These are phyloP conservation scores for Microtus richardsoni DNA, from an alignment of 2,113 vertebrate genomes.

Conservation along the genomic window DNA sequence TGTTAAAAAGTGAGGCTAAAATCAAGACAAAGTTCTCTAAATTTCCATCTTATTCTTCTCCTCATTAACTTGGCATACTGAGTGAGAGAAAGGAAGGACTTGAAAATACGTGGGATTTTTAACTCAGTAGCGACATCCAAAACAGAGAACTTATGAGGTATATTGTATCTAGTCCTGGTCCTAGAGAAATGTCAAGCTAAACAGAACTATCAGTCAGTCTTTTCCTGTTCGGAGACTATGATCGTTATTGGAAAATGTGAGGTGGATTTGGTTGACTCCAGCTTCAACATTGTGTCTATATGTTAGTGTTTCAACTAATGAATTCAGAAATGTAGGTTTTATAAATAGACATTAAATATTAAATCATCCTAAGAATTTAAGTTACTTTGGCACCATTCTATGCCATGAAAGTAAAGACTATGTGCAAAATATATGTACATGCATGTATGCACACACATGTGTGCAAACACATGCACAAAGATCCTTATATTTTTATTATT, in stretches of 20 bases:
- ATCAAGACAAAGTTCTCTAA: neutral
- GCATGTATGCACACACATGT: neutral
- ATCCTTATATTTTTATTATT: neutral
- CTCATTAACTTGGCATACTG: neutral
- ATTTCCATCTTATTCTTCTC: neutral
- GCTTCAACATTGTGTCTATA: neutral
- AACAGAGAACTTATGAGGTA: neutral
- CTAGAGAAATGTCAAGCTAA: neutral
- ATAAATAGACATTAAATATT: neutral
- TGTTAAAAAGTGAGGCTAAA: neutral
- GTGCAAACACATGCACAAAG: neutral
- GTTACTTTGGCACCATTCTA: neutral
- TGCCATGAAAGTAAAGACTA: neutral
- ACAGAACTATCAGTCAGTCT: neutral
- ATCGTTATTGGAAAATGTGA: neutral
- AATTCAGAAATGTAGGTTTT: slow-evolving; percentile 27
- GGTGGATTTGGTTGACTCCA: neutral
- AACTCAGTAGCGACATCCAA: neutral
- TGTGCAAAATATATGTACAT: neutral
- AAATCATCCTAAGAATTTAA: neutral
- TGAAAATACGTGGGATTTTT: neutral
- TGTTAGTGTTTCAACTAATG: neutral
- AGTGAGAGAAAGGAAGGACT: neutral
- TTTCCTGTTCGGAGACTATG: neutral
- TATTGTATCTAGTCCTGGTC: neutral